These are phyloP conservation scores for Parthenolecanium corni DNA, from an alignment of 2,888 invertebrate species.

Conservation along the genomic window DNA sequence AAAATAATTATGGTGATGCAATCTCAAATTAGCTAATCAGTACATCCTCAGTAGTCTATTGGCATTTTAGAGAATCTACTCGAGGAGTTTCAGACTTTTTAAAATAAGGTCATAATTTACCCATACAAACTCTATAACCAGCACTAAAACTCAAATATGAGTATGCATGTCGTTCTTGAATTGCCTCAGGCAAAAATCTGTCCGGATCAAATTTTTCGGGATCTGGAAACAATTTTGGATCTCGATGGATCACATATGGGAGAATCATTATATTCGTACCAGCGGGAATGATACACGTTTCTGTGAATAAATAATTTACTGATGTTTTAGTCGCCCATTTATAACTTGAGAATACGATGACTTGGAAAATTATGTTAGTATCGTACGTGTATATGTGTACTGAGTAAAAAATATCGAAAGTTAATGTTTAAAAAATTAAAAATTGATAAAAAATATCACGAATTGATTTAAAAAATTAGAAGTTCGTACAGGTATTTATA, in stretches of 20 bases:
- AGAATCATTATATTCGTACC: constrained; percentile 33
- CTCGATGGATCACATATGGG: constrained; percentile 37
- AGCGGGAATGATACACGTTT: constrained; percentile 32
- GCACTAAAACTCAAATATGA: constrained; percentile 42
- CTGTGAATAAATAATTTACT: constrained; percentile 18
- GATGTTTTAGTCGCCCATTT: too few relatives aligned
- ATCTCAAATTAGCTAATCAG: too few relatives aligned
- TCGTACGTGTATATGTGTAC: neutral
- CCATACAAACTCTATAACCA: constrained; percentile 41
- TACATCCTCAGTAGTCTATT: too few relatives aligned
- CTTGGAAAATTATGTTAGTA: too few relatives aligned
- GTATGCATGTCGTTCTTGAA: constrained; percentile 39
- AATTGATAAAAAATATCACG: too few relatives aligned
- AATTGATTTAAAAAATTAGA: too few relatives aligned
- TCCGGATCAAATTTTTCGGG: constrained; percentile 42
- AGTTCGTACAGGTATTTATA: too few relatives aligned
- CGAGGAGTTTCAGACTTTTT: neutral
- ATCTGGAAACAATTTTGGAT: constrained; percentile 39
- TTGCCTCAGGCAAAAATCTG: constrained; percentile 40
- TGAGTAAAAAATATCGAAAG: too few relatives aligned
- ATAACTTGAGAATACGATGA: too few relatives aligned
- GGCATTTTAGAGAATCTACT: too few relatives aligned
- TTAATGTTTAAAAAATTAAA: too few relatives aligned
- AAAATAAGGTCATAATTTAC: constrained; percentile 29
- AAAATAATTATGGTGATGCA: too few relatives aligned